phyloP scores from a whole-genome alignment of 2,797 vertebrate species.

The Bovichtus variegatus region DNA sequence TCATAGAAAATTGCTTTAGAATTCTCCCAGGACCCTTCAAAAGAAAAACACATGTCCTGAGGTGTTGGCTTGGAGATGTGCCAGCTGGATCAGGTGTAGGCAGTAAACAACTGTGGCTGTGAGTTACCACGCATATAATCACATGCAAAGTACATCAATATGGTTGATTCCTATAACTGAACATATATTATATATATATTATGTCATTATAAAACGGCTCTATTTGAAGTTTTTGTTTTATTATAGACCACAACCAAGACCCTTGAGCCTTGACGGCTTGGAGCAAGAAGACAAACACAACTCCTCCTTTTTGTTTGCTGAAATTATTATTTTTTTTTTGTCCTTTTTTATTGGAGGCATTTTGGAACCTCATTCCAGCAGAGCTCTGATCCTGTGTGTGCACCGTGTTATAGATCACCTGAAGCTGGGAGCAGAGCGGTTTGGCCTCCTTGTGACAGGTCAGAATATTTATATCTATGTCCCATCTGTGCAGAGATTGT shows the following conservation, averaged over 20 bases:
- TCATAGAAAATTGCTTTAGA: slow-evolving; percentile 49
- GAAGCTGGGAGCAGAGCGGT: slow-evolving; percentile 38
- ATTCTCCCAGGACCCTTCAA: slow-evolving; percentile 23
- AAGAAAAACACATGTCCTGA: slow-evolving; percentile 12
- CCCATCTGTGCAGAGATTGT: slow-evolving; percentile 81
- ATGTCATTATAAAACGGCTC: not conserved
- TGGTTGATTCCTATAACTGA: not conserved
- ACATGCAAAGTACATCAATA: not conserved
- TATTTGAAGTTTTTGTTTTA: not conserved
- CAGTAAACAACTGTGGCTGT: slow-evolving; percentile 44
- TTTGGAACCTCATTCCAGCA: slow-evolving; percentile 22
- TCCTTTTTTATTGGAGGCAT: not conserved
- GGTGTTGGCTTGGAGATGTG: slow-evolving; percentile 44
- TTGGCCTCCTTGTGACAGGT: slow-evolving; percentile 66
- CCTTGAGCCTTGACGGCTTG: not conserved
- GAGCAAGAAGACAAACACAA: slow-evolving; percentile 1
- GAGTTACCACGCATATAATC: not conserved
- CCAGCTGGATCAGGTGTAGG: slow-evolving; percentile 53
- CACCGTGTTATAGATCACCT: slow-evolving; percentile 55
- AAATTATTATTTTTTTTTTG: not conserved
- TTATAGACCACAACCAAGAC: not conserved
- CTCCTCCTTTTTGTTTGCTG: not conserved
- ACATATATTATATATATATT: not conserved
- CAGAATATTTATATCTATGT: slow-evolving; percentile 82
- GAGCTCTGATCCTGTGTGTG: slow-evolving; percentile 5